Percentiles rank a stretch among this genome's conserved stretches.
Conservation (phyloP, 1,140 invertebrate genomes). For the Camponotus vicinus region DNA sequence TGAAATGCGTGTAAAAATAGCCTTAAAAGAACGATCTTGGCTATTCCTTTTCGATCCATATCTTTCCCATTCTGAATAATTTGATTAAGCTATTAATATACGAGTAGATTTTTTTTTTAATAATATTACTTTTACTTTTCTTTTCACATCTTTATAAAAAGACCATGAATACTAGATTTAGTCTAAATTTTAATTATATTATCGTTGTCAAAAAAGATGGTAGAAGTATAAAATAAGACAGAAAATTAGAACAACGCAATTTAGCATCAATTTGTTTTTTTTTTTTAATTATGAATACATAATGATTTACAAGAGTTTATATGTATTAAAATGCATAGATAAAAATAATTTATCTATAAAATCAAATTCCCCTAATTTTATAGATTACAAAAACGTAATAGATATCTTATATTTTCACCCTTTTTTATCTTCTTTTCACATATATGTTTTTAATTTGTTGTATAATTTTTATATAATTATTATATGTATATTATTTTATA, state of each 20-base stretch:
- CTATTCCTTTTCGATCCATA: not conserved
- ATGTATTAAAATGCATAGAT: not conserved
- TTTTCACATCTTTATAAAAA: not conserved
- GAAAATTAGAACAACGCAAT: not conserved
- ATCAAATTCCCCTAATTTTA: not conserved
- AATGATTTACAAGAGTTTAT: not conserved
- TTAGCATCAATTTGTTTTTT: not conserved
- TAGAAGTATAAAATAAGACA: not conserved
- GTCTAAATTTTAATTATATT: not conserved
- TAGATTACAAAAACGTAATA: not conserved
- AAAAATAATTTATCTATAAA: not conserved
- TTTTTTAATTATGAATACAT: not conserved
- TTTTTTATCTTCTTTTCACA: slow-evolving; percentile 22
- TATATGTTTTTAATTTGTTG: slow-evolving; percentile 8
- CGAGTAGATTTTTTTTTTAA: not conserved
- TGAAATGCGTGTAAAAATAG: not conserved
- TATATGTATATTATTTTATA: no score
- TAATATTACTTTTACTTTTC: not conserved
- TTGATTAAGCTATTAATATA: not conserved
- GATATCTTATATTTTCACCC: slow-evolving; percentile 15
- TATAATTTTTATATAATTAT: not conserved
- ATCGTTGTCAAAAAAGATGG: not conserved
- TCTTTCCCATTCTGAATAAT: not conserved
- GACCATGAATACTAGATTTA: not conserved
- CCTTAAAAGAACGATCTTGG: not conserved